phyloP scores from a whole-genome alignment of 2,888 invertebrate genomes.

The Leptodirus hochenwartii region DNA sequence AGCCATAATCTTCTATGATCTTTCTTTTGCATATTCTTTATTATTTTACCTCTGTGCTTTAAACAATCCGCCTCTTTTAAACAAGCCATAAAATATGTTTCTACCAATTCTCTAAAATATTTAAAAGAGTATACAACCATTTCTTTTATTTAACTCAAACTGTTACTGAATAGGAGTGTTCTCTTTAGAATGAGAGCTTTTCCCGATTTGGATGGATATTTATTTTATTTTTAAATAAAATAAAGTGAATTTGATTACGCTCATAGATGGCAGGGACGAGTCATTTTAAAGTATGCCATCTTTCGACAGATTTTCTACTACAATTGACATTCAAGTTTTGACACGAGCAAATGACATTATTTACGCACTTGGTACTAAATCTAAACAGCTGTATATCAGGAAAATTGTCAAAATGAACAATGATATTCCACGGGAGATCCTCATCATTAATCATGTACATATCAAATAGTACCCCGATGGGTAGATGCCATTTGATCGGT shows the following conservation, averaged over 20 bases:
- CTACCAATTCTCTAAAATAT: conserved; percentile 59
- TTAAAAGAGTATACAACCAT: conserved; percentile 19
- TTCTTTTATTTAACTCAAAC: no score
- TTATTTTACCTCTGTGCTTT: conserved; percentile 82
- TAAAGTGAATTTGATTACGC: no score
- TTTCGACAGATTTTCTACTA: no score
- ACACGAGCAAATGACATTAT: conserved; percentile 6
- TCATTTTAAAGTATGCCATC: no score
- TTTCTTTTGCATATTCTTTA: conserved; percentile 84
- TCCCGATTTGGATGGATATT: no score
- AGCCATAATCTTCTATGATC: conserved; percentile 95
- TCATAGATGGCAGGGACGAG: no score
- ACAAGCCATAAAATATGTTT: conserved; percentile 87
- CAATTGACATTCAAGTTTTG: no score
- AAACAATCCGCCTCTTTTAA: conserved; percentile 97
- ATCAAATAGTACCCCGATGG: conserved; percentile 86
- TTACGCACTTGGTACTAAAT: conserved; percentile 59
- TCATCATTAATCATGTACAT: conserved; percentile 24
- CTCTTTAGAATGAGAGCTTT: no score
- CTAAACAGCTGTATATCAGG: conserved; percentile 78
- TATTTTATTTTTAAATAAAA: no score
- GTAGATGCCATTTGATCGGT: conserved; percentile 79
- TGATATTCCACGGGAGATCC: conserved; percentile 80
- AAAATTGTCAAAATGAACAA: conserved; percentile 88
- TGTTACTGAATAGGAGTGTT: no score